Conservation (phyloP, 2,888 invertebrate species). For the Drosophila rubida region DNA sequence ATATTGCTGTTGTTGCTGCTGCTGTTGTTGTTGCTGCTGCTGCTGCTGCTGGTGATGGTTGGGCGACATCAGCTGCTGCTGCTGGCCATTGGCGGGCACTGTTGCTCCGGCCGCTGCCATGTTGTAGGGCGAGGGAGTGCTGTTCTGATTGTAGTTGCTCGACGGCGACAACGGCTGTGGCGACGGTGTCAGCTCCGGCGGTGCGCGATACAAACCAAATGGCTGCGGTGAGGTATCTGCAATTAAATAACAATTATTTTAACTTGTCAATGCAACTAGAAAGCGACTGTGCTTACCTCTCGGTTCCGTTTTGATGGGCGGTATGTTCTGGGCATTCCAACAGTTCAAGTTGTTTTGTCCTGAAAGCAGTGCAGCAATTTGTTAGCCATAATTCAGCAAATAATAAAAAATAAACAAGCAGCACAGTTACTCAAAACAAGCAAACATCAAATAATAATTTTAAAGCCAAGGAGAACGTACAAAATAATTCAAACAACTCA, state of each 20-base stretch:
- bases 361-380: constrained; percentile 44
- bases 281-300: constrained; percentile 73
- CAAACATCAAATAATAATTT: neutral
- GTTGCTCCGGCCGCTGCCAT: constrained; percentile 58
- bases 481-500: neutral
- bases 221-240: constrained; percentile 83
- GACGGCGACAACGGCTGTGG: constrained; percentile 84
- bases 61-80: constrained; percentile 71
- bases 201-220: constrained; percentile 78
- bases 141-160: constrained; percentile 79
- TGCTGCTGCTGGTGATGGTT: constrained; percentile 67
- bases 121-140: constrained; percentile 83
- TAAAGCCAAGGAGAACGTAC: neutral
- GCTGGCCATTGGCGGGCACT: constrained; percentile 63
- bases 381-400: constrained; percentile 33
- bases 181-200: constrained; percentile 83
- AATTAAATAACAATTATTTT: neutral
- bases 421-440: constrained; percentile 1
- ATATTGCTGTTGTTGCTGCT: constrained; percentile 63
- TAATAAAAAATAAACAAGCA: neutral
- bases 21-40: constrained; percentile 59
- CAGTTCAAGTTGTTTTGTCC: constrained; percentile 75
- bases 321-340: constrained; percentile 81
- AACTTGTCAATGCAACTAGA: neutral
- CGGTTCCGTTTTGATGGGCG: constrained; percentile 84